Conservation (phyloP, 2,888 invertebrate genomes). For the Oxycera nigricornis region DNA sequence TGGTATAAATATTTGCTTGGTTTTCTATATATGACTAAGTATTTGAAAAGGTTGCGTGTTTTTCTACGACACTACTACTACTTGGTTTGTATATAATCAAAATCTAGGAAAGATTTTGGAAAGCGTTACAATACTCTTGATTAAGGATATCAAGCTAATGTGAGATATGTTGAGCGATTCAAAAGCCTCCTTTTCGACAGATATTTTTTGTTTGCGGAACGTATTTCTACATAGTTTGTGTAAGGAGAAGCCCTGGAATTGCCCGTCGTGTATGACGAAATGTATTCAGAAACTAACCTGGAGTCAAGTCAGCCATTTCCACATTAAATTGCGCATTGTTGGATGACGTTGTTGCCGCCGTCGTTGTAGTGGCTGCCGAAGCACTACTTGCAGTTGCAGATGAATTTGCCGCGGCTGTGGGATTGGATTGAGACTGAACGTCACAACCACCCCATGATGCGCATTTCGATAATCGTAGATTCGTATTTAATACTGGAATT, state of each 20-base stretch:
- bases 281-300: slow-evolving; percentile 61
- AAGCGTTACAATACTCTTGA: background rate
- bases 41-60: background rate
- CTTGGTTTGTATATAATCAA: slow-evolving; percentile 31
- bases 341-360: slow-evolving; percentile 48
- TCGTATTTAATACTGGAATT: slow-evolving; percentile 69
- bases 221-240: background rate
- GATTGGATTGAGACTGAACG: slow-evolving; percentile 52
- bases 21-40: background rate
- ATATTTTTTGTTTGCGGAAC: background rate
- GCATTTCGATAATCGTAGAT: slow-evolving; percentile 71
- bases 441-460: slow-evolving; percentile 74
- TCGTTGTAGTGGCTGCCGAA: slow-evolving; percentile 6
- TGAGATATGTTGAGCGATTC: too few relatives aligned
- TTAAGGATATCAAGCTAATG: background rate
- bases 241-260: background rate
- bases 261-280: background rate
- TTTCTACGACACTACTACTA: slow-evolving; percentile 24
- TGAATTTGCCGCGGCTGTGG: slow-evolving; percentile 57
- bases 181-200: too few relatives aligned
- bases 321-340: slow-evolving; percentile 55
- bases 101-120: slow-evolving; percentile 30
- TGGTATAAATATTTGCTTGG: slow-evolving; percentile 27
- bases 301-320: slow-evolving; percentile 65
- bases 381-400: slow-evolving; percentile 48